Conservation (phyloP, 1,140 invertebrate genomes). For the Luehdorfia chinensis region DNA sequence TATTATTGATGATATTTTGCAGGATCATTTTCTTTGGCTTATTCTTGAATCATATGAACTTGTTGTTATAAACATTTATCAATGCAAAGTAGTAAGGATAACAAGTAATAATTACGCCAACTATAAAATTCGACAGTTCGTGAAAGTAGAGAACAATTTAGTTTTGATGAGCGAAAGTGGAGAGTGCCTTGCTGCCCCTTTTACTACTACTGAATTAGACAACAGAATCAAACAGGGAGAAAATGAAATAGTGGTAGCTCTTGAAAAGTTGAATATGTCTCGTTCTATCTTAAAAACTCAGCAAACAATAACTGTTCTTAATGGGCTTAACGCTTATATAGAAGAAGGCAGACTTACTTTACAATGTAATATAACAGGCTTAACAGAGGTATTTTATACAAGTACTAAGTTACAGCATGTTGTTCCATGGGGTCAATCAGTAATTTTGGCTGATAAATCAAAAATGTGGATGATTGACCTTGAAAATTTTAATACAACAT, state of each 20-base stretch:
- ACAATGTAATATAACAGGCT: slow-evolving; percentile 45
- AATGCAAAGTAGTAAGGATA: slow-evolving; percentile 32
- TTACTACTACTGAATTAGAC: slow-evolving; percentile 30
- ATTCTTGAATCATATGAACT: slow-evolving; percentile 44
- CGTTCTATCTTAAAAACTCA: slow-evolving; percentile 17
- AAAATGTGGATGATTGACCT: slow-evolving; percentile 55
- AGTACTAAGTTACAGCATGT: slow-evolving; percentile 30
- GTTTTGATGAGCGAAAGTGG: slow-evolving; percentile 55
- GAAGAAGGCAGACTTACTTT: slow-evolving; percentile 33
- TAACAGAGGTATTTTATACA: slow-evolving; percentile 29
- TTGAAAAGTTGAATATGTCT: slow-evolving; percentile 37
- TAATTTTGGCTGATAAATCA: slow-evolving; percentile 35
- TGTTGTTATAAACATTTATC: slow-evolving; percentile 35
- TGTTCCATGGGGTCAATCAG: slow-evolving; percentile 38
- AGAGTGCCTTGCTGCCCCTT: slow-evolving; percentile 37
- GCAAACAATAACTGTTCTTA: slow-evolving; percentile 15
- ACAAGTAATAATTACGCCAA: slow-evolving; percentile 35
- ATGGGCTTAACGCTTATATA: slow-evolving; percentile 33
- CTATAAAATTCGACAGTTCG: slow-evolving; percentile 43
- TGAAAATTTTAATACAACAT: slow-evolving; percentile 34
- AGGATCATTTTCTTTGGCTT: slow-evolving; percentile 47
- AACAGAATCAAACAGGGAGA: slow-evolving; percentile 28
- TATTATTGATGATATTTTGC: slow-evolving; percentile 38
- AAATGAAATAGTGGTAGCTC: slow-evolving; percentile 26
- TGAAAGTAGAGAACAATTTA: slow-evolving; percentile 29